phyloP scores from a whole-genome alignment of 2,113 vertebrate species.

The Forbesichthys papilliferus region DNA sequence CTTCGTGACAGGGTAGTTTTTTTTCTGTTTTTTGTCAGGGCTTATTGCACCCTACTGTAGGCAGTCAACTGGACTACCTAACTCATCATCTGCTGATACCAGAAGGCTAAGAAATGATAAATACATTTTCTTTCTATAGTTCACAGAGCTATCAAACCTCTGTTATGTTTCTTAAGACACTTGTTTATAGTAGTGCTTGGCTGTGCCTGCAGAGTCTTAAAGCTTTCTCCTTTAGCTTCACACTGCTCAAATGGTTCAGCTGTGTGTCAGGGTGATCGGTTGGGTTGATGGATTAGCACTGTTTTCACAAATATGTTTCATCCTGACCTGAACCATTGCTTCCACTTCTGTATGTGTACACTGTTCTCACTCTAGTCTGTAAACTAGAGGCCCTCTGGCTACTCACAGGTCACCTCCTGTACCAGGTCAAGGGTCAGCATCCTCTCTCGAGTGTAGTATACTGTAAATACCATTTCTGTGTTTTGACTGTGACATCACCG shows the following conservation, averaged over 20 bases:
- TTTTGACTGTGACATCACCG: constrained; percentile 64
- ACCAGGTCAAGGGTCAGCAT: constrained; percentile 39
- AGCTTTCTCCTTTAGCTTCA: neutral
- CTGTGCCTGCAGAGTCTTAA: neutral
- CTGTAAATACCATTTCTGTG: constrained; percentile 46
- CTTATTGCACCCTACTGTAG: constrained; percentile 25
- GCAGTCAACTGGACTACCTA: constrained; percentile 1
- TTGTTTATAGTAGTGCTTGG: constrained; percentile 22
- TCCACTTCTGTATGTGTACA: neutral
- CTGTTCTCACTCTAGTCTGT: neutral
- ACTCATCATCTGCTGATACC: constrained; percentile 15
- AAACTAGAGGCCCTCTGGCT: constrained; percentile 32
- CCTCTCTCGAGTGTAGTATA: neutral
- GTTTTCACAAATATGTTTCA: neutral
- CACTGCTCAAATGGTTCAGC: neutral
- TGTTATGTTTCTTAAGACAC: constrained; percentile 20
- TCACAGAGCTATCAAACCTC: neutral
- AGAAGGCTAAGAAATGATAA: constrained; percentile 11
- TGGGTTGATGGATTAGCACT: neutral
- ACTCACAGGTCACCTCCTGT: constrained; percentile 1
- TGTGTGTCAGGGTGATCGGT: neutral
- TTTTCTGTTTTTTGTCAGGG: constrained; percentile 27
- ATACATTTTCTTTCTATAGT: constrained; percentile 13
- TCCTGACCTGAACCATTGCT: constrained; percentile 3
- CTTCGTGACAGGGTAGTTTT: constrained; percentile 10